Evolutionary conservation across 2,113 vertebrate species (phyloP).

Genomic region (Proteles cristata): DNA sequence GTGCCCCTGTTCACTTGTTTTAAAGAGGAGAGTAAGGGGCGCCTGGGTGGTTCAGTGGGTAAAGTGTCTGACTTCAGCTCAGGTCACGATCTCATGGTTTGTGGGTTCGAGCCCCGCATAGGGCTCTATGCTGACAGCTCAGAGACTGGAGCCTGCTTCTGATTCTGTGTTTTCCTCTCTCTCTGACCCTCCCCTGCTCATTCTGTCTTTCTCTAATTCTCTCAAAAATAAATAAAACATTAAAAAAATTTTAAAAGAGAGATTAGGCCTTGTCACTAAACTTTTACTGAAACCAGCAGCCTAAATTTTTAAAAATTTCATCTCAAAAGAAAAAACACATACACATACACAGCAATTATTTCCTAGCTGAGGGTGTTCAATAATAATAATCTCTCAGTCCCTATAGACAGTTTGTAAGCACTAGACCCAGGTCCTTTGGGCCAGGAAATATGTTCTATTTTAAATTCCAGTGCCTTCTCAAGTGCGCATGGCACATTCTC

Average conservation of each 20-base stretch:
- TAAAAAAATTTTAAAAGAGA: neutral
- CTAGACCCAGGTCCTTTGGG: neutral
- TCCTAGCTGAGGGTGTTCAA: neutral
- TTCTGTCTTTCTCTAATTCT: no score
- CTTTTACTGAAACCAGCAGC: constrained; percentile 11
- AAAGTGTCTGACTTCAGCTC: no score
- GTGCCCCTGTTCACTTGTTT: constrained; percentile 35
- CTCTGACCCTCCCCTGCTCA: no score
- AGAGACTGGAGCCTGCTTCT: no score
- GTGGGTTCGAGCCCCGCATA: no score
- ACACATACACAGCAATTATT: constrained; percentile 17
- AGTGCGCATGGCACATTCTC: no score
- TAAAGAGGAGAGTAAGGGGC: neutral
- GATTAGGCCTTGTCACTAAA: constrained; percentile 16
- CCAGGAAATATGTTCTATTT: neutral
- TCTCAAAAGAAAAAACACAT: constrained; percentile 20
- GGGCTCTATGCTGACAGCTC: no score
- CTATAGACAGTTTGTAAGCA: constrained; percentile 26
- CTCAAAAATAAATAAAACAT: no score
- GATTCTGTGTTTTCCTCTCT: no score
- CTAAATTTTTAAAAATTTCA: constrained; percentile 42
- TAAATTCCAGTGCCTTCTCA: neutral
- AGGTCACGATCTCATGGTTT: no score
- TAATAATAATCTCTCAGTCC: neutral
- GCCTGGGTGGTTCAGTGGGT: no score